Percentiles rank a stretch among this genome's conserved stretches.
These are phyloP conservation scores for Geophilus truncorum DNA, from an alignment of 2,888 invertebrate genomes.

Conservation along the genomic window DNA sequence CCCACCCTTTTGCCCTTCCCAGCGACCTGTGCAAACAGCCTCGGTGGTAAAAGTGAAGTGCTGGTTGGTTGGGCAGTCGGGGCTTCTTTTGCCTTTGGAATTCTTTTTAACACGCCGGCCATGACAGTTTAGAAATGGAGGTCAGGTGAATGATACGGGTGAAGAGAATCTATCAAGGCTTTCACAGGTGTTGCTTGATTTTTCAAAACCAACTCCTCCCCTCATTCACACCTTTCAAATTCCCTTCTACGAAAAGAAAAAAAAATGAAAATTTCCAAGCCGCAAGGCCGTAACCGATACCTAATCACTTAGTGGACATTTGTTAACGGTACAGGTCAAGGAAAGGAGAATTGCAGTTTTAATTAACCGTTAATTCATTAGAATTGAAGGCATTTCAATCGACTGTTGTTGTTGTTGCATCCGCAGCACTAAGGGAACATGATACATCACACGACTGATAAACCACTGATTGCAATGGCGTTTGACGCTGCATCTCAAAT, in stretches of 20 bases:
- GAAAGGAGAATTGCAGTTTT: too few relatives aligned
- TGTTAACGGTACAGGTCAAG: too few relatives aligned
- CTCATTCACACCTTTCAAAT: neutral
- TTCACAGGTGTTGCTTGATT: neutral
- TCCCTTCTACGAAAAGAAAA: neutral
- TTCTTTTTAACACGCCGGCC: neutral
- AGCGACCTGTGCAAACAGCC: neutral
- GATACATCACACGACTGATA: too few relatives aligned
- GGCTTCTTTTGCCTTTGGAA: neutral
- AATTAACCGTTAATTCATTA: too few relatives aligned
- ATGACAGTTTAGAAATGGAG: neutral
- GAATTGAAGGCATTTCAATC: too few relatives aligned
- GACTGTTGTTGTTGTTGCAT: too few relatives aligned
- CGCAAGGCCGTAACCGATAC: too few relatives aligned
- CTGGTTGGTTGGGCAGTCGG: neutral
- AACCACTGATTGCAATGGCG: too few relatives aligned
- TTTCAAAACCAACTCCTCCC: neutral
- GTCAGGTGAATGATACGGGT: neutral
- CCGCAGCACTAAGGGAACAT: too few relatives aligned
- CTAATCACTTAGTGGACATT: too few relatives aligned
- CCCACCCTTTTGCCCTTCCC: neutral
- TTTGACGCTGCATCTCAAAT: too few relatives aligned
- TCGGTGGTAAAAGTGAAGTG: neutral
- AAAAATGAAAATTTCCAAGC: too few relatives aligned
- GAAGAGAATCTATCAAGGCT: neutral